Evolutionary conservation across 1,140 invertebrate species (phyloP).

Genomic region (Drosophila burlai): DNA sequence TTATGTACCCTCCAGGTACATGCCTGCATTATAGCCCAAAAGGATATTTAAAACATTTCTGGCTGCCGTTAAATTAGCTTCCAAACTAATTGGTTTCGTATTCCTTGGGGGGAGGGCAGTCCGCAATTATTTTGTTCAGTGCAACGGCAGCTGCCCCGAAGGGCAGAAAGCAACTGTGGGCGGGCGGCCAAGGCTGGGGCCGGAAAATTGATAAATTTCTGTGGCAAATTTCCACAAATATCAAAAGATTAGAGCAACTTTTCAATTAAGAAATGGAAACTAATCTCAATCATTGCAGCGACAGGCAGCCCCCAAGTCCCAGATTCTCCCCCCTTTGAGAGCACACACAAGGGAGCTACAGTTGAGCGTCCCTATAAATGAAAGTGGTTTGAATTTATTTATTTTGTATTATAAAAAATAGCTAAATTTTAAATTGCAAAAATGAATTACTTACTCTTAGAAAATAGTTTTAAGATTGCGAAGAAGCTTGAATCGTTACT

Average conservation of each 20-base stretch:
- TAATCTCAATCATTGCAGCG: slow-evolving; percentile 44
- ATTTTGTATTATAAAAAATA: not conserved
- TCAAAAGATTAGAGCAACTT: slow-evolving; percentile 50
- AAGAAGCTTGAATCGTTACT: not conserved
- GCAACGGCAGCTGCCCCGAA: slow-evolving; percentile 50
- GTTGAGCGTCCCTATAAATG: not conserved
- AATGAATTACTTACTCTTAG: too few species aligned
- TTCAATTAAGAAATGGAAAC: slow-evolving; percentile 52
- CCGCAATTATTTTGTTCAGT: slow-evolving; percentile 22
- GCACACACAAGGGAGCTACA: not conserved
- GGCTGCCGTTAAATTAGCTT: not conserved
- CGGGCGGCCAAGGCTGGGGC: slow-evolving; percentile 24
- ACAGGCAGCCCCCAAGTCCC: slow-evolving; percentile 17
- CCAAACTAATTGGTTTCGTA: slow-evolving; percentile 3
- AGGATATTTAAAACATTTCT: slow-evolving; percentile 23
- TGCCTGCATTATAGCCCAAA: slow-evolving; percentile 1
- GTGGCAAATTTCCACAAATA: slow-evolving; percentile 51
- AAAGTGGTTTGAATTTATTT: not conserved
- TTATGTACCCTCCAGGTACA: not conserved
- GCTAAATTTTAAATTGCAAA: not conserved
- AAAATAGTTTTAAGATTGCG: not conserved
- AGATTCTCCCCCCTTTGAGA: slow-evolving; percentile 9
- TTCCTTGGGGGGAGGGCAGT: not conserved
- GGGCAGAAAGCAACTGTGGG: slow-evolving; percentile 32
- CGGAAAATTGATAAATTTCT: slow-evolving; percentile 48